Base-by-base conservation (phyloP, 2,888 invertebrate species). In the Volucella inflata region DNA sequence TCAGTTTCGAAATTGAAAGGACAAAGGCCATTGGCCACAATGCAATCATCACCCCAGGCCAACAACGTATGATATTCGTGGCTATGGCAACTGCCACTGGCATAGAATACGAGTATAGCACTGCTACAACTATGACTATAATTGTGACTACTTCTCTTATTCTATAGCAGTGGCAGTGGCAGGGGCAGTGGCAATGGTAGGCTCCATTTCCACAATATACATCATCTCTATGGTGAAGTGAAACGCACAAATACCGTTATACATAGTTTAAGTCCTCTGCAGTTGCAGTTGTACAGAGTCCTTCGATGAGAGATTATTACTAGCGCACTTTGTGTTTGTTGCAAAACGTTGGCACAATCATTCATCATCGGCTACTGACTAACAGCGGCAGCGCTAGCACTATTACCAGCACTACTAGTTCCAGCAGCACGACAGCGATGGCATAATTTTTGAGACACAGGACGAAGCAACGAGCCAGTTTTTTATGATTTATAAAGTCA, bases 401-500 rank as follows among this genome's bases (percentile, higher is more conserved):
- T 16, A 48, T 14, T 17, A 17, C 38, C 17, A 17, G 16, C 12
- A 14, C 14, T n/a, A 3, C n/a, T 12, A 21, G 62, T 42, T 48
- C 38, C 44, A 64, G 44, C 67, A 68, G 46, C 64, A 77, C 57
- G 67, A 51, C 57, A 50, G 44, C 55, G 59, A 64, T 46, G 48
- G 65, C 53, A 76, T 71, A 67, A 76, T 85, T 79, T 79, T 76
- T 62, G 55, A 80, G 50, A 59, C 76, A 71, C 53, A 72, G 72
- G 75, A 42, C 38, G 38, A 44, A 55, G 51, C 80, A 76, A 6
- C 30, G 76, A 70, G 67, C 51, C 76, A 77, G 72, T 77, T 87
- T 30, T 80, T 79, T 71, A 70, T 87, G 80, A 87, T 87, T 87
- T 84, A 80, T 87, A 71, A 77, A 87, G 80, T 87, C 87, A 77